A percentile compares a stretch with the other conserved stretches of the same genome.
Evolutionary conservation across 2,888 invertebrate genomes (phyloP).

Genomic region (Lithosia quadra): DNA sequence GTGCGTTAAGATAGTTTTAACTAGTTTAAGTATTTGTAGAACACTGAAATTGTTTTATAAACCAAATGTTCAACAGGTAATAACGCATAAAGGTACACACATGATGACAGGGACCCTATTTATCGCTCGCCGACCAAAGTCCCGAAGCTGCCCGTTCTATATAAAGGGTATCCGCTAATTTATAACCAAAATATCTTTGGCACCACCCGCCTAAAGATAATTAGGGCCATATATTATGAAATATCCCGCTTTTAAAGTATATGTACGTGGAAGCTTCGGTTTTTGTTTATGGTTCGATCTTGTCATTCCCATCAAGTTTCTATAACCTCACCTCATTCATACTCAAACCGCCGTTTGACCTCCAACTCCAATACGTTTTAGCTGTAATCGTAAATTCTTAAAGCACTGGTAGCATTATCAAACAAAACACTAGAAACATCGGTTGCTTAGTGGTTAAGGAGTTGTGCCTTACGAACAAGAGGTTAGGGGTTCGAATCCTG

Average conservation of each 20-base stretch:
- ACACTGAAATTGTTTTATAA: slow-evolving; percentile 36
- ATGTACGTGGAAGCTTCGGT: slow-evolving; percentile 25
- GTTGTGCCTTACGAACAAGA: no score
- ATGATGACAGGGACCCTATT: slow-evolving; percentile 72
- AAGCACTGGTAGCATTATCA: no score
- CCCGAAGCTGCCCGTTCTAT: slow-evolving; percentile 66
- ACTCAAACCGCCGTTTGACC: not conserved
- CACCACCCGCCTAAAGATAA: slow-evolving; percentile 62
- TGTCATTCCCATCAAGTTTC: not conserved
- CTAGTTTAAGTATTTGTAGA: not conserved
- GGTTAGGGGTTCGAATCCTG: no score
- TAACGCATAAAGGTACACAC: slow-evolving; percentile 62
- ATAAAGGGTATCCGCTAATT: slow-evolving; percentile 68
- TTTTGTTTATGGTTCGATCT: slow-evolving; percentile 7
- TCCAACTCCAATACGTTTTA: no score
- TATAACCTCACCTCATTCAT: not conserved
- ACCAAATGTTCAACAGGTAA: slow-evolving; percentile 67
- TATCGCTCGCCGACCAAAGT: slow-evolving; percentile 69
- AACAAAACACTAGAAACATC: no score
- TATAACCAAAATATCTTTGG: slow-evolving; percentile 70
- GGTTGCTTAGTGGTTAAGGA: no score
- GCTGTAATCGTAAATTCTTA: no score
- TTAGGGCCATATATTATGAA: slow-evolving; percentile 56
- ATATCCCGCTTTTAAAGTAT: slow-evolving; percentile 42
- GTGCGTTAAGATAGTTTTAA: not conserved